Evolutionary conservation across 1,140 invertebrate species (phyloP).

Genomic region (Nylanderia fulva): DNA sequence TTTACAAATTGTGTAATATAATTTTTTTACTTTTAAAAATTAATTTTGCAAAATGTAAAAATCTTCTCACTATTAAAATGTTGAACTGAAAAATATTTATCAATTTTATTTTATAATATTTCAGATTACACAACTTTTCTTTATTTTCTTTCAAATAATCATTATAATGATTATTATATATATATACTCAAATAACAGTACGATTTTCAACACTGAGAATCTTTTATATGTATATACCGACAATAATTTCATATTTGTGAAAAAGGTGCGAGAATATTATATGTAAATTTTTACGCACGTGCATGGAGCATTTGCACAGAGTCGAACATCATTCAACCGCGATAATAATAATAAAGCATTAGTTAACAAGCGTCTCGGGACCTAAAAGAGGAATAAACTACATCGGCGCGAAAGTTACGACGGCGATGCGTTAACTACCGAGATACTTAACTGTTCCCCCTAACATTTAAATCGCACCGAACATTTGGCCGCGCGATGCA

Average conservation of each 20-base stretch:
- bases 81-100: not conserved
- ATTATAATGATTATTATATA: no score
- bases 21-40: not conserved
- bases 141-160: not conserved
- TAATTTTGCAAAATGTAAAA: not conserved
- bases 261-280: not conserved
- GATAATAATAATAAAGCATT: conserved; percentile 67
- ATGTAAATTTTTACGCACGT: not conserved
- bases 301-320: conserved; percentile 3
- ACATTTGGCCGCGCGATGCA: conserved; percentile 83
- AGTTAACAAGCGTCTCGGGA: conserved; percentile 78
- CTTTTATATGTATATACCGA: no score
- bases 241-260: not conserved
- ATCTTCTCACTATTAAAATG: not conserved
- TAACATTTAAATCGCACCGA: conserved; percentile 82
- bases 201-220: not conserved
- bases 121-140: no score
- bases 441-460: conserved; percentile 79
- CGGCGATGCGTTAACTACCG: conserved; percentile 80
- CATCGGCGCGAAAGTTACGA: conserved; percentile 62
- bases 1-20: not conserved
- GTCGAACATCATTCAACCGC: not conserved
- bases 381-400: conserved; percentile 17
- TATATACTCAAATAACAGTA: not conserved
- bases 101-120: not conserved